Percentiles rank a stretch among this genome's conserved stretches.
Conservation (phyloP, 2,113 vertebrate genomes). For the Nettapus auritus region DNA sequence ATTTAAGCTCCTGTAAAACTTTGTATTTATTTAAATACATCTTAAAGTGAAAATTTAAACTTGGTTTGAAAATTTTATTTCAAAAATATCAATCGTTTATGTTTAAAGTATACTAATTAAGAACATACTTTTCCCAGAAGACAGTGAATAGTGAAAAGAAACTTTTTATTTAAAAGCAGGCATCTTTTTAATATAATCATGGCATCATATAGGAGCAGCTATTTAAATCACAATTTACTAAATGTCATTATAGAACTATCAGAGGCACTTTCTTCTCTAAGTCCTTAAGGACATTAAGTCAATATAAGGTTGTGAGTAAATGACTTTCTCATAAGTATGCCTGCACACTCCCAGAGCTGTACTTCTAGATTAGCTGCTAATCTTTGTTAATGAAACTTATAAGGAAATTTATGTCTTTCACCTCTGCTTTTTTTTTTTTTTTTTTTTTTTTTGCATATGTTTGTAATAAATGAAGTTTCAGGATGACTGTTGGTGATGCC, state of each 20-base stretch:
- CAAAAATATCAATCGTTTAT: background rate
- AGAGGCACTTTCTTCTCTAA: background rate
- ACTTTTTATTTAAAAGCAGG: background rate
- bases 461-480: background rate
- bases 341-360: background rate
- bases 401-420: background rate
- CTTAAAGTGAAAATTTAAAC: background rate
- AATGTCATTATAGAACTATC: background rate
- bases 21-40: background rate
- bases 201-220: background rate
- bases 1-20: background rate
- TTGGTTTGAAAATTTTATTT: background rate
- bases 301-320: background rate
- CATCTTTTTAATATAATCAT: background rate
- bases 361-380: background rate
- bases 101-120: background rate
- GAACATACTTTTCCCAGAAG: background rate
- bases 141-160: background rate
- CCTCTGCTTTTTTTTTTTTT: no score
- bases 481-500: background rate
- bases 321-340: background rate
- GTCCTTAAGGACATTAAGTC: background rate
- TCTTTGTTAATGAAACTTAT: background rate
- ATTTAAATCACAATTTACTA: background rate
- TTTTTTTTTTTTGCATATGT: background rate